Evolutionary conservation across 1,140 invertebrate species (phyloP).

Genomic region (Drosophila arizonae): DNA sequence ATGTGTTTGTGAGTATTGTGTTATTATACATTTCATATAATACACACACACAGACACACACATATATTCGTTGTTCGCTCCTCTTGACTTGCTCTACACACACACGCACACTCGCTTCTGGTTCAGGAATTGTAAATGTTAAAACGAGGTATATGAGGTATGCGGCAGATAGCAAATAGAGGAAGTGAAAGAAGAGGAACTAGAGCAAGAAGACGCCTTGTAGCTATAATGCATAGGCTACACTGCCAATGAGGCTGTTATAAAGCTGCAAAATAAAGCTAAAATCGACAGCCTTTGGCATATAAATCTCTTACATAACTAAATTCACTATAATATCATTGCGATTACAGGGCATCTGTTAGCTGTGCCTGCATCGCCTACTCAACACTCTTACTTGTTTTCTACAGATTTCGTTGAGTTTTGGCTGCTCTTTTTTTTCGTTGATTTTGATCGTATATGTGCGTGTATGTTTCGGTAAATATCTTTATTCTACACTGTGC

Average conservation of each 20-base stretch:
- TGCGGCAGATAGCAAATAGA: not conserved
- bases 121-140: slow-evolving; percentile 49
- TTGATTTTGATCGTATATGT: slow-evolving; percentile 64
- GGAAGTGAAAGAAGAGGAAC: not conserved
- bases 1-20: slow-evolving; percentile 53
- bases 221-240: no score
- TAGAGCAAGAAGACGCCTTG: no score
- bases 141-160: not conserved
- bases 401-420: slow-evolving; percentile 55
- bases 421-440: slow-evolving; percentile 48
- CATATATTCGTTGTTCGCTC: not conserved
- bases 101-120: slow-evolving; percentile 23
- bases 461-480: slow-evolving; percentile 35
- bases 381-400: slow-evolving; percentile 26
- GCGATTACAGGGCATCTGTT: slow-evolving; percentile 4
- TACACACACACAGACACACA: slow-evolving; percentile 1
- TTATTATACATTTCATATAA: slow-evolving; percentile 73
- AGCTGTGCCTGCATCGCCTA: not conserved
- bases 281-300: no score
- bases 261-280: no score
- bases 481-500: slow-evolving; percentile 60
- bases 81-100: no score
- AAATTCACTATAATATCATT: no score
- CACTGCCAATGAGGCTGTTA: no score
- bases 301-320: no score